phyloP scores from a whole-genome alignment of 1,140 invertebrate genomes.

The Pentalonia nigronervosa region DNA sequence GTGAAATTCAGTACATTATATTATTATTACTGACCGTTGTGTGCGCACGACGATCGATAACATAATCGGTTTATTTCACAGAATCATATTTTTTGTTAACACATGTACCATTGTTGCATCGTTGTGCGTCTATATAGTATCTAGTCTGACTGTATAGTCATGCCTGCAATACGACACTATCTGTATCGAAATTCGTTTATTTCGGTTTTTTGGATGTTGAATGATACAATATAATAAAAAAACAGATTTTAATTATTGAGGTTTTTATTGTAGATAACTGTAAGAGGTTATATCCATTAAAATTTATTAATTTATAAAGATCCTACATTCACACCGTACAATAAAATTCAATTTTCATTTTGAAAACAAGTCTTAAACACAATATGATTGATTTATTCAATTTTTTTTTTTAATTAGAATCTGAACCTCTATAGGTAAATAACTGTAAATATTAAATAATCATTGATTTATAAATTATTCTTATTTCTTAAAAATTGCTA shows the following conservation, averaged over 20 bases:
- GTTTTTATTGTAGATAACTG: too few species aligned
- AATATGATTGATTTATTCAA: background rate
- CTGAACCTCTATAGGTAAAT: background rate
- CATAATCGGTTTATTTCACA: background rate
- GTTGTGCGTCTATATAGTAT: background rate
- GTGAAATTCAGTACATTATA: background rate
- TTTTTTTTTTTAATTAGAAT: background rate
- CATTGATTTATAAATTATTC: background rate
- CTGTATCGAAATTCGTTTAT: background rate
- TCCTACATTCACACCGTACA: background rate
- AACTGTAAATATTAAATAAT: background rate
- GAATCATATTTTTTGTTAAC: background rate
- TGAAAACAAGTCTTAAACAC: background rate
- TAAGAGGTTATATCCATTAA: background rate
- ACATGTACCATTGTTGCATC: background rate
- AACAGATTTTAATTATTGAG: background rate
- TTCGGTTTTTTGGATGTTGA: background rate
- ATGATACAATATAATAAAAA: background rate
- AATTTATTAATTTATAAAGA: background rate
- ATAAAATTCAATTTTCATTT: background rate
- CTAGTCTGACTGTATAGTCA: background rate
- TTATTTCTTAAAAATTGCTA: background rate
- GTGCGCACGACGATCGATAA: background rate
- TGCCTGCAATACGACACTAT: background rate
- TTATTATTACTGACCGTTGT: background rate